phyloP scores from a whole-genome alignment of 2,113 vertebrate genomes.

The Uria lomvia region DNA sequence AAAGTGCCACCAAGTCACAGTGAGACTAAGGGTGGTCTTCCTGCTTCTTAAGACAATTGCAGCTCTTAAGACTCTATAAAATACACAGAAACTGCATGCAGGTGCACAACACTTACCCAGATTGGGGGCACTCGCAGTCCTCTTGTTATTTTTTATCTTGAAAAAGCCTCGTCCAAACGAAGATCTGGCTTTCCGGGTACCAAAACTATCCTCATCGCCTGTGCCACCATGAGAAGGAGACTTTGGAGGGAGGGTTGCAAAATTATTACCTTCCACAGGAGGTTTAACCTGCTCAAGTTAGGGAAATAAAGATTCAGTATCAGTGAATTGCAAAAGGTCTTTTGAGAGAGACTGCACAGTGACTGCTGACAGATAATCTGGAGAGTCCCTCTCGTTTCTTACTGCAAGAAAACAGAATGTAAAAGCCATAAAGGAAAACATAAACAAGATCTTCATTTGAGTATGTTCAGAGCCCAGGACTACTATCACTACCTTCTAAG shows the following conservation, averaged over 20 bases:
- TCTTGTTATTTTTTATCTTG: conserved; percentile 90
- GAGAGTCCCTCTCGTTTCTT: not conserved
- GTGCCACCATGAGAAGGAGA: conserved; percentile 63
- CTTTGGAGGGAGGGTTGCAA: conserved; percentile 80
- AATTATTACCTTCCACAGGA: conserved; percentile 65
- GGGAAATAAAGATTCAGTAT: not conserved
- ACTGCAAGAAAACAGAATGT: not conserved
- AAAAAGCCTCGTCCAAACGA: conserved; percentile 97
- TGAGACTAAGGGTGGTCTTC: not conserved
- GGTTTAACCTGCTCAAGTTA: conserved; percentile 71
- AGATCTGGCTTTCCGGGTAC: conserved; percentile 87
- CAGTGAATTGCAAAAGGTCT: not conserved
- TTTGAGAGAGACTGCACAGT: not conserved
- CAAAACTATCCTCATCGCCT: conserved; percentile 83
- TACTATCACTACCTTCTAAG: not conserved
- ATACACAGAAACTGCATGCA: not conserved
- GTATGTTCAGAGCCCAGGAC: not conserved
- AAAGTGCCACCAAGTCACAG: not conserved
- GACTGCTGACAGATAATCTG: not conserved
- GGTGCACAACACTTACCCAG: conserved; percentile 75
- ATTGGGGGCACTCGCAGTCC: conserved; percentile 87
- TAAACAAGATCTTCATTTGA: not conserved
- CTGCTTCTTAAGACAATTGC: not conserved
- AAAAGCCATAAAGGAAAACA: not conserved
- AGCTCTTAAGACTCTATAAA: not conserved